Evolutionary conservation across 2,888 invertebrate species (phyloP), one percentile per base, ranked within the genome.

Genomic region (Pseudanteris insignis): DNA sequence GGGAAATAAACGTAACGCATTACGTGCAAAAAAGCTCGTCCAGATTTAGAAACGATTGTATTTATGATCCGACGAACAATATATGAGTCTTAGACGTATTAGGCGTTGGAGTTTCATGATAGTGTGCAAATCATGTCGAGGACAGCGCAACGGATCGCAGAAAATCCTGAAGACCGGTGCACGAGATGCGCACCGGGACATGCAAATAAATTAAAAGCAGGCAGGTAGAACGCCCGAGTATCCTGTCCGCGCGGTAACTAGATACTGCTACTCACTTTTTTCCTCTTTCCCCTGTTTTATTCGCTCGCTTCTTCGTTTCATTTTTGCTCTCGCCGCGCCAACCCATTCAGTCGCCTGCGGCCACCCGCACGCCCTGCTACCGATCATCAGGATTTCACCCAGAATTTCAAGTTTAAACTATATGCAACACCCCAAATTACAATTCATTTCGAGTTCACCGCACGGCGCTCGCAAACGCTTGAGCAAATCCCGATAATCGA

Each of bases 171-270:
- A 25, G 63, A 58, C 62, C 43, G 30, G 57, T 47, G 53, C 53
- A 63, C 33, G 38, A 33, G 48, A 44, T 29, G 58, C 63, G 41
- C 55, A 58, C 60, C 55, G 37, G 61, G 61, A 61, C 55, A 60
- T 30, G 61, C 40, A 55, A 63, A 63, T 63, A 65, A 65, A 65
- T 65, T 65, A 63, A 65, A 65, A 59, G 51, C 26, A 60, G 60
- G 48, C 66, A 65, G 66, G 63, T 66, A 65, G 64, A 68, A 57
- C 63, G 62, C 65, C 58, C 65, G 60, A 63, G 62, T 61, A 67
- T 69, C 65, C 70, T 69, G 70, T 71, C 70, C 69, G 66, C 67
- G 63, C 64, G 65, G 71, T 71, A 70, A 71, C 71, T 67, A 69
- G 70, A 71, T 64, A 70, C 67, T 63, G 44, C 63, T 61, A n/a